Conservation (phyloP, 2,888 invertebrate species). For the Pyralis farinalis region DNA sequence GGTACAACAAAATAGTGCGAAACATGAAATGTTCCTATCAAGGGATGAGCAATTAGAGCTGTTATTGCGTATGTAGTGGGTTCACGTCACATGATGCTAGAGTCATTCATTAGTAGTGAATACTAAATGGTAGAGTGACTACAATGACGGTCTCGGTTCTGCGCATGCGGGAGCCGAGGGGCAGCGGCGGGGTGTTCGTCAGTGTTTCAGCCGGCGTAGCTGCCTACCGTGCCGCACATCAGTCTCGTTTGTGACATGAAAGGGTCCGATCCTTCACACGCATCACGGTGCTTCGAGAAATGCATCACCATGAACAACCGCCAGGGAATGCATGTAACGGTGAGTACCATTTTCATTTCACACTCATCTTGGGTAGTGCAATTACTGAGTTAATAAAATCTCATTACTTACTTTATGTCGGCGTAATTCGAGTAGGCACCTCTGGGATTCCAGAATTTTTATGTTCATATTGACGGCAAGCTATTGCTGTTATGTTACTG, state of each 20-base stretch:
- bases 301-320: slow-evolving; percentile 86
- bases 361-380: too few relatives aligned
- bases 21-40: slow-evolving; percentile 15
- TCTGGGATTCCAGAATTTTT: too few relatives aligned
- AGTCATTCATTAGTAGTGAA: slow-evolving; percentile 43
- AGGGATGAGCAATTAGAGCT: slow-evolving; percentile 15
- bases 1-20: slow-evolving; percentile 9
- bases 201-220: slow-evolving; percentile 63
- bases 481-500: too few relatives aligned
- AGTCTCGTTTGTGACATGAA: slow-evolving; percentile 81
- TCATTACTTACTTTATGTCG: too few relatives aligned
- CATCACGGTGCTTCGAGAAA: slow-evolving; percentile 84
- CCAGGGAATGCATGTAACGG: slow-evolving; percentile 81
- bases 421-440: too few relatives aligned
- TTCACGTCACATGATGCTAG: slow-evolving; percentile 29
- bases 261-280: slow-evolving; percentile 76
- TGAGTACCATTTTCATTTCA: slow-evolving; percentile 35
- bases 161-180: slow-evolving; percentile 55
- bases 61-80: slow-evolving; percentile 10
- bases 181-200: slow-evolving; percentile 41
- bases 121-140: too few relatives aligned
- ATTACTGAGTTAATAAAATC: too few relatives aligned
- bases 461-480: too few relatives aligned
- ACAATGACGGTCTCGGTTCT: slow-evolving; percentile 36
- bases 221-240: slow-evolving; percentile 47